Evolutionary conservation across 2,113 vertebrate species (phyloP), one percentile per base, ranked within the genome.

Genomic region (Melanotaenia duboulayi): DNA sequence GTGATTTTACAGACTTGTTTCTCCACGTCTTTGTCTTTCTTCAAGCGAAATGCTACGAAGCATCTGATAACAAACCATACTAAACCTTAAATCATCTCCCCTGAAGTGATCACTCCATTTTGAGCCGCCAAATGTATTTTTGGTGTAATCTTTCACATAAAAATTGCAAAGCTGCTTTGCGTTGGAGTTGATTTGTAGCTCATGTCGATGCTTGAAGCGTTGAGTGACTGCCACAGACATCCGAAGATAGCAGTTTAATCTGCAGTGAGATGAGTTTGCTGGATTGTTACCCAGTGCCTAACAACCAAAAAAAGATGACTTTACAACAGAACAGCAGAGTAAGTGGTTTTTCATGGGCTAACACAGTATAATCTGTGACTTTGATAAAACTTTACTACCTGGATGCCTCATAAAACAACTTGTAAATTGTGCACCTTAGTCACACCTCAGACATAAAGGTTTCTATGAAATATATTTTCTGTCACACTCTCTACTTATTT

Each of bases 91-190:
- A 82, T 89, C 71, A 72, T 75, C 61, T 69, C 46, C 59, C 67
- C 68, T 35, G 35, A 16, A 56, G 76, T 7, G 63, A 54, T 61
- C 73, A 25, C 73, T 71, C 75, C 55, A 58, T 66, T 68, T 64
- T 24, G 22, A 4, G 66, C 69, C 78, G 83, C 81, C 86, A 90
- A 90, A 84, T 83, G 78, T 83, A 65, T 82, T 85, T 78, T 11
- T n/a, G 20, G 8, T 75, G 74, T 65, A 75, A 87, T 83, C 71
- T 81, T 86, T 85, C 80, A 78, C 74, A 73, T 73, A 69, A 69
- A 82, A 84, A 66, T 71, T 77, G 25, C 32, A 69, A 84, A 66
- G 70, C 83, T 75, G 83, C 87, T 78, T 23, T 0, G 59, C 72
- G 56, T 81, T 13, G 32, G 52, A 48, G 70, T 48, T 85, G 83